Conservation (phyloP, 2,113 vertebrate species). For the Phaethornis superciliosus region DNA sequence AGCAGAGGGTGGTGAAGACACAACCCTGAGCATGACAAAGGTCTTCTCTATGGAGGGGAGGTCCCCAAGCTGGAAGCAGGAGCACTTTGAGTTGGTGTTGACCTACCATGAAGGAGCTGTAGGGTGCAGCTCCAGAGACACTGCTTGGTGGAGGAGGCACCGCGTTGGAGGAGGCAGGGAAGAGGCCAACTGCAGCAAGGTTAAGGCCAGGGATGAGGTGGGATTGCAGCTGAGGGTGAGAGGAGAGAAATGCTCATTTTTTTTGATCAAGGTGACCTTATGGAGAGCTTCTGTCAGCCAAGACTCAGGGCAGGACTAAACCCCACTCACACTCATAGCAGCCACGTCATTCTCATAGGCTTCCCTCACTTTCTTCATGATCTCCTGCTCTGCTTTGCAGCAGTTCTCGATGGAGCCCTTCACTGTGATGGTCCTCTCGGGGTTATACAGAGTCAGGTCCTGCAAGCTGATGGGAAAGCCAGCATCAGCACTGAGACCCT, state of each 20-base stretch:
- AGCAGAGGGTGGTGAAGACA: background rate
- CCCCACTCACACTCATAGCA: slow-evolving; percentile 91
- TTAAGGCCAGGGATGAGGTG: slow-evolving; percentile 95
- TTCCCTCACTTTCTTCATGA: slow-evolving; percentile 95
- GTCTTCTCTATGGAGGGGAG: fast-evolving
- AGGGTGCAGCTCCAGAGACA: slow-evolving; percentile 80
- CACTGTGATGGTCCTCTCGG: slow-evolving; percentile 92
- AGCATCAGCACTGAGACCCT: fast-evolving
- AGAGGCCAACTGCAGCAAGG: slow-evolving; percentile 90
- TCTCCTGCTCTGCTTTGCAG: slow-evolving; percentile 89
- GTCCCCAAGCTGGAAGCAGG: background rate
- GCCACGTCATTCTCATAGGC: slow-evolving; percentile 97
- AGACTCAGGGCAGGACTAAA: background rate
- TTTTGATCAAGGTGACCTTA: background rate
- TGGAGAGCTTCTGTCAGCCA: background rate
- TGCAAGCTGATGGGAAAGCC: slow-evolving; percentile 79
- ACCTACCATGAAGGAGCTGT: slow-evolving; percentile 90
- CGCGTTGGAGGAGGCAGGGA: slow-evolving; percentile 86
- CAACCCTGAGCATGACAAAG: background rate
- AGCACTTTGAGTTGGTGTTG: background rate
- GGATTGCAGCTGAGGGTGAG: slow-evolving; percentile 83
- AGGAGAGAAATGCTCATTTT: background rate
- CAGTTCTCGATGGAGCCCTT: slow-evolving; percentile 89
- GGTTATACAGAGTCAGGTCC: slow-evolving; percentile 94
- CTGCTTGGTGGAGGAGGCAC: slow-evolving; percentile 88